Evolutionary conservation across 2,888 invertebrate genomes (phyloP).

Genomic region (Conus canariensis): DNA sequence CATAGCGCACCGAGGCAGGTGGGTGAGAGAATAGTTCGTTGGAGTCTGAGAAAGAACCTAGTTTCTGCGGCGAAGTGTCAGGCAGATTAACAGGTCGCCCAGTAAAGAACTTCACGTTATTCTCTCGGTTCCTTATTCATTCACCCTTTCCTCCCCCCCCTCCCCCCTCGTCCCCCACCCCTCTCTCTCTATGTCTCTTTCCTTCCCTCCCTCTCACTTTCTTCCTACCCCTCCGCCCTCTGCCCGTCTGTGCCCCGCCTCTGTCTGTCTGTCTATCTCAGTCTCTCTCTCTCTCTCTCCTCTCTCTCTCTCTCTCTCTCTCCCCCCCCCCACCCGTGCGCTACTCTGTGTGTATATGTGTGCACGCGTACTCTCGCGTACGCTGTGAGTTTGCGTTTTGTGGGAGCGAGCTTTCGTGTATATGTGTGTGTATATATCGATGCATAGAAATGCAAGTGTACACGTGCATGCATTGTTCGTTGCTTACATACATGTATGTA

Average conservation of each 20-base stretch:
- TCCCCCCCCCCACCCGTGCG: neutral
- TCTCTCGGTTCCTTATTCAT: no score
- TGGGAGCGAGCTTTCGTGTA: neutral
- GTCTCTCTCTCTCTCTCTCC: slow-evolving; percentile 9
- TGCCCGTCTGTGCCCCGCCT: neutral
- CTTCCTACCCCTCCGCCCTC: neutral
- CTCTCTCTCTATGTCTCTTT: neutral
- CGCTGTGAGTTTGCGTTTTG: no score
- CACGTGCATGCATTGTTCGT: no score
- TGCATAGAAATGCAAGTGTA: no score
- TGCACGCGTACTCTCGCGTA: neutral
- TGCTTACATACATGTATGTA: no score
- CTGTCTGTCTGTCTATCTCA: neutral
- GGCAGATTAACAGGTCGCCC: no score
- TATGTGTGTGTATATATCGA: neutral
- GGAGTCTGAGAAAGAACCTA: no score
- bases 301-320: slow-evolving; percentile 31
- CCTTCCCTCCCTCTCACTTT: neutral
- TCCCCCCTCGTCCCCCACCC: neutral
- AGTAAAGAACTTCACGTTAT: no score
- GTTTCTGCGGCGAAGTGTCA: no score
- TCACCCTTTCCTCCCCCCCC: neutral
- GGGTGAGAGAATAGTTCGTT: no score
- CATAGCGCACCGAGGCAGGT: no score
- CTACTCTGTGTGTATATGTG: neutral